Evolutionary conservation across 2,797 vertebrate genomes (phyloP), one percentile per base, ranked within the genome.

Genomic region (Pangasius larnaudii): DNA sequence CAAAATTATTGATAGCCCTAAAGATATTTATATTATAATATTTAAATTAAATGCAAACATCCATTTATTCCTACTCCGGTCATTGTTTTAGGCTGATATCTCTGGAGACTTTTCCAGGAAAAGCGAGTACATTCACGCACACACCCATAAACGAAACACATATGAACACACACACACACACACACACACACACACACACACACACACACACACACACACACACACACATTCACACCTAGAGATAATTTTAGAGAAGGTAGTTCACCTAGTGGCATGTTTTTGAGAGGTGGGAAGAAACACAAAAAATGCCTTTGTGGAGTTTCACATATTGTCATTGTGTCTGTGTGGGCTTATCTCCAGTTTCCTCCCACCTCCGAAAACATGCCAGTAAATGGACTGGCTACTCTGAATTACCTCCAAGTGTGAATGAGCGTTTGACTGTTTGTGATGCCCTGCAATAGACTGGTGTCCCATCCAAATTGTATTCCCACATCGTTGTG

Each of bases 301-400:
- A 58, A 10, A 80, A 53, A 56, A 78, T 78, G 6, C 13, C n/a
- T 53, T 78, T 78, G 16, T 33, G 75, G 27, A 56, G 0, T 30
- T 33, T 56, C 51, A 79, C 8, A 56, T 56, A 22, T 56, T 56
- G 6, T 56, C 30, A 13, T 16, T 0, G 16, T 79, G 51, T 79
- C 77, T 79, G 2, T 56, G 51, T 56, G 8, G n/a, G 27, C 75
- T 33, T 56, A 53, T 53, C 16, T 56, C n/a, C n/a, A 33, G 30
- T 58, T 36, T 58, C 9, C 30, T 22, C 51, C 53, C 18, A 42
- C 56, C 33, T 39, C 33, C 22, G 39, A 39, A 81, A 42, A 61
- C 33, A 81, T 81, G 58, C 56, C 58, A 81, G 58, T 19, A 81
- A 81, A 81, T 61, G 24, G 36, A 27, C 58, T 30, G 51, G 24